phyloP scores from a whole-genome alignment of 2,113 vertebrate genomes.

The Neolamprologus variostigma region DNA sequence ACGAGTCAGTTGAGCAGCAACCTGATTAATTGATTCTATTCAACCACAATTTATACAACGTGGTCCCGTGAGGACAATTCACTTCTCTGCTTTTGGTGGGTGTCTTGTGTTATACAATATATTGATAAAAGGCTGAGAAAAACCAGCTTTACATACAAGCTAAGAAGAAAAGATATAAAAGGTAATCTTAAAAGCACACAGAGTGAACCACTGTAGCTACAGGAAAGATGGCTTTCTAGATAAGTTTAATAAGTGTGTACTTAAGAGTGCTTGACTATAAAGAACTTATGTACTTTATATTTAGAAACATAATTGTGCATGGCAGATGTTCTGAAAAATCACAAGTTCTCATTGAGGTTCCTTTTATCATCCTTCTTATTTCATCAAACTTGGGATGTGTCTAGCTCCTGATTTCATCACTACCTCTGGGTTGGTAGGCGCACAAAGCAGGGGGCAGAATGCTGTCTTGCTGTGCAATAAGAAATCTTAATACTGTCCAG shows the following conservation, averaged over 20 bases:
- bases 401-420: background rate
- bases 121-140: background rate
- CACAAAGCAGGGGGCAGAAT: background rate
- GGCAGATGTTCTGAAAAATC: background rate
- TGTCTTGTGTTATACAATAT: background rate
- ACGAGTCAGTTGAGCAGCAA: background rate
- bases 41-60: background rate
- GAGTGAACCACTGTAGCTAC: background rate
- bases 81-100: background rate
- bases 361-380: background rate
- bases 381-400: background rate
- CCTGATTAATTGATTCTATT: background rate
- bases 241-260: background rate
- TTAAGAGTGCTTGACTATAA: background rate
- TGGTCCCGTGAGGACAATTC: background rate
- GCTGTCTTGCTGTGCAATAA: conserved; percentile 24
- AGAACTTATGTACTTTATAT: background rate
- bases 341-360: background rate
- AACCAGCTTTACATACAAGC: background rate
- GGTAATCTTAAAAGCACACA: background rate
- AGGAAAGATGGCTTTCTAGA: background rate
- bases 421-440: background rate
- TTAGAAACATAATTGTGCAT: background rate
- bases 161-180: background rate
- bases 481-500: conserved; percentile 43